These are phyloP conservation scores for Calameuta idolon DNA, from an alignment of 2,888 invertebrate genomes.

Conservation along the genomic window DNA sequence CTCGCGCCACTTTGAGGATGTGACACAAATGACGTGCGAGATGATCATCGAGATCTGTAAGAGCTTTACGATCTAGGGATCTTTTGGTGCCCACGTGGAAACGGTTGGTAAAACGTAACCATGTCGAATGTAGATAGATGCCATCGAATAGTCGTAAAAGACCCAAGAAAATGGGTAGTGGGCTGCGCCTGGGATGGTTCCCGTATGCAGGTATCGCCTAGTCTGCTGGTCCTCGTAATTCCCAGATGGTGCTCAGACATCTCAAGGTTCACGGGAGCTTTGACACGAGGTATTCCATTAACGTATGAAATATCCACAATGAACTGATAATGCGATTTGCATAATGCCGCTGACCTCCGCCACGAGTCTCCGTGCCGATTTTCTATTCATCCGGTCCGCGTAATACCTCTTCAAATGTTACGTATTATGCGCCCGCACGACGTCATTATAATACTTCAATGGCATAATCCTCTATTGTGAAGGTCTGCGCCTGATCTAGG, in stretches of 20 bases:
- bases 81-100: too few relatives aligned
- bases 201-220: background rate
- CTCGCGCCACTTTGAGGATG: too few relatives aligned
- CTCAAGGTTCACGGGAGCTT: background rate
- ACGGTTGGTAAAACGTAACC: background rate
- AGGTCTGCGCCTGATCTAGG: constrained; percentile 12
- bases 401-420: constrained; percentile 44
- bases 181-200: background rate
- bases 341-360: constrained; percentile 16
- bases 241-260: background rate
- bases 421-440: constrained; percentile 45
- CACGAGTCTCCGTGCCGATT: background rate
- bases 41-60: too few relatives aligned
- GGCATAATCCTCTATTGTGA: constrained; percentile 50
- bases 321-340: constrained; percentile 52
- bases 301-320: constrained; percentile 41
- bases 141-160: background rate
- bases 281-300: background rate
- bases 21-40: too few relatives aligned
- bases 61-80: too few relatives aligned
- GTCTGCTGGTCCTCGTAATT: background rate
- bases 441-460: constrained; percentile 56
- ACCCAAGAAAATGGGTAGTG: background rate
- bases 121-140: background rate
- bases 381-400: constrained; percentile 11